Conservation (phyloP, 2,113 vertebrate genomes). For the Furnarius figulus region DNA sequence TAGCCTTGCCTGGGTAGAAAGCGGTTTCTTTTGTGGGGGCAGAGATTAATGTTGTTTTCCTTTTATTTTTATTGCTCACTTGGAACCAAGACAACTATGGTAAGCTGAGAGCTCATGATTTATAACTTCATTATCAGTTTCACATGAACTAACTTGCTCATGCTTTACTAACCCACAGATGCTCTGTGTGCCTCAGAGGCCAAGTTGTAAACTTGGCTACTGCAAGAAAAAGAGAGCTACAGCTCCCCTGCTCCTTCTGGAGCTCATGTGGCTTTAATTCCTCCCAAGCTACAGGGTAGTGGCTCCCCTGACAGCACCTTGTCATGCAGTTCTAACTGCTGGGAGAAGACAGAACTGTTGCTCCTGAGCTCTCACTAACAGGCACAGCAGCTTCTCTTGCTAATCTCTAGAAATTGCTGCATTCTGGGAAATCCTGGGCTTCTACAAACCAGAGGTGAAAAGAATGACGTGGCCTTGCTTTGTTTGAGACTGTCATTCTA, state of each 20-base stretch:
- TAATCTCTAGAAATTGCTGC: neutral
- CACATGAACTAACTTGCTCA: neutral
- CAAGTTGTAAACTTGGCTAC: neutral
- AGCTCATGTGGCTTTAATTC: neutral
- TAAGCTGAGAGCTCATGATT: neutral
- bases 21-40: neutral
- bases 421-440: neutral
- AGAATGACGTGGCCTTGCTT: neutral
- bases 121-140: neutral
- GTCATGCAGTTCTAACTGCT: neutral
- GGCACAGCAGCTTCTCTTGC: neutral
- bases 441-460: neutral
- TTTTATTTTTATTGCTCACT: neutral
- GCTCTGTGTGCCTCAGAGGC: neutral
- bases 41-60: neutral
- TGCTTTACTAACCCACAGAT: neutral
- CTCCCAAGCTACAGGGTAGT: neutral
- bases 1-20: neutral
- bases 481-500: neutral
- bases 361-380: neutral
- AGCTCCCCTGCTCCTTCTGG: neutral
- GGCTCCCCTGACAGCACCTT: neutral
- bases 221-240: neutral
- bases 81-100: constrained; percentile 41
- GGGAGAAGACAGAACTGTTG: neutral